Evolutionary conservation across 2,888 invertebrate genomes (phyloP), one percentile per base, ranked within the genome.

Genomic region (Colostygia pectinataria): DNA sequence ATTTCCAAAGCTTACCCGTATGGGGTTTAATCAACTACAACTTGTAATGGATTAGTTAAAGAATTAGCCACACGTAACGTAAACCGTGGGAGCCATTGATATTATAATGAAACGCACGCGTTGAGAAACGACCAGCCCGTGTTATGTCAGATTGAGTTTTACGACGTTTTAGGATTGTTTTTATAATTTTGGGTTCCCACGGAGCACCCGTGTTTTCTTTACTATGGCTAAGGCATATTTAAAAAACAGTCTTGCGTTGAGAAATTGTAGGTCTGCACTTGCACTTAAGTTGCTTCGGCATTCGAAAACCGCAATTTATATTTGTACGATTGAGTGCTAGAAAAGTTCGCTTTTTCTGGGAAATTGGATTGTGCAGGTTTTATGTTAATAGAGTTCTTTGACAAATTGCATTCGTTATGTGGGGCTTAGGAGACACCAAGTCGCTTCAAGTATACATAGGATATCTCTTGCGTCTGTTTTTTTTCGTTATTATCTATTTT

Each of bases 221-320:
- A 3, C 4, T 23, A 1, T 60, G 59, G 43, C 53, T 50, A 53
- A 55, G 14, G 38, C 32, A 24, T 34, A 28, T 55, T 63, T 53
- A 43, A 65, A 65, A 69, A 55, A 56, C 59, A 50, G 56, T 58
- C 49, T 54, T 15, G 44, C 44, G 41, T 39, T 36, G 46, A 59
- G 57, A 51, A 65, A 59, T 65, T 58, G 54, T 52, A n/a, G n/a
- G n/a, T n/a, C n/a, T n/a, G 59, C 66, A 66, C 63, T 70, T 67
- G 63, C 58, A 28, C 25, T 40, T 33, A 40, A 52, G 59, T 61
- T 67, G 55, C 61, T 62, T 60, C 56, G 57, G 61, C 55, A 53
- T 58, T 57, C 59, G 56, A 63, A 63, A 42, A 61, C 61, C 63
- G 56, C 60, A 65, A 70, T 68, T 68, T 70, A 66, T 68, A 66